Percentiles rank a stretch among this genome's conserved stretches.
Conservation (phyloP, 2,113 vertebrate genomes). For the Semnopithecus entellus region DNA sequence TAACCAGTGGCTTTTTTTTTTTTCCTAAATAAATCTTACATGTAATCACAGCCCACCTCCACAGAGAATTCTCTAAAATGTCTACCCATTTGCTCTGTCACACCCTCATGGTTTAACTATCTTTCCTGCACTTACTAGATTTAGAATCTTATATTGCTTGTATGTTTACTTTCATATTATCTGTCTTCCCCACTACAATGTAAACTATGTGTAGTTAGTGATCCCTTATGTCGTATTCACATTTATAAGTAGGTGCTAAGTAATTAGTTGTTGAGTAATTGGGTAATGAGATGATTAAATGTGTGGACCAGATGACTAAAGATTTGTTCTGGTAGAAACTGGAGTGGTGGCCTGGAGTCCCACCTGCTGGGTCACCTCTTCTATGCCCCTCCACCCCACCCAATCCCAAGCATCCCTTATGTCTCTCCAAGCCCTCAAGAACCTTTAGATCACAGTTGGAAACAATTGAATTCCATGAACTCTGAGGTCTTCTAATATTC, state of each 20-base stretch:
- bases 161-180: neutral
- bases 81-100: neutral
- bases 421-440: neutral
- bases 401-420: neutral
- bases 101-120: neutral
- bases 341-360: neutral
- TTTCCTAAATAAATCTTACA: neutral
- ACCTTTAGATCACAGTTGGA: neutral
- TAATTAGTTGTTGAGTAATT: neutral
- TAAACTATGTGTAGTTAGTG: neutral
- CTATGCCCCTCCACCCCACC: neutral
- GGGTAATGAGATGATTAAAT: neutral
- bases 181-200: neutral
- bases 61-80: neutral
- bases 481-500: neutral
- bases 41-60: neutral
- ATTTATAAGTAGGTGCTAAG: neutral
- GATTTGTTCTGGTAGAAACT: neutral
- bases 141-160: neutral
- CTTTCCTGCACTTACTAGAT: neutral
- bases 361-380: neutral
- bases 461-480: neutral
- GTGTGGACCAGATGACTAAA: neutral
- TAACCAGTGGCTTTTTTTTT: neutral
- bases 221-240: neutral